Evolutionary conservation across 2,113 vertebrate genomes (phyloP).

Genomic region (Platichthys flesus): DNA sequence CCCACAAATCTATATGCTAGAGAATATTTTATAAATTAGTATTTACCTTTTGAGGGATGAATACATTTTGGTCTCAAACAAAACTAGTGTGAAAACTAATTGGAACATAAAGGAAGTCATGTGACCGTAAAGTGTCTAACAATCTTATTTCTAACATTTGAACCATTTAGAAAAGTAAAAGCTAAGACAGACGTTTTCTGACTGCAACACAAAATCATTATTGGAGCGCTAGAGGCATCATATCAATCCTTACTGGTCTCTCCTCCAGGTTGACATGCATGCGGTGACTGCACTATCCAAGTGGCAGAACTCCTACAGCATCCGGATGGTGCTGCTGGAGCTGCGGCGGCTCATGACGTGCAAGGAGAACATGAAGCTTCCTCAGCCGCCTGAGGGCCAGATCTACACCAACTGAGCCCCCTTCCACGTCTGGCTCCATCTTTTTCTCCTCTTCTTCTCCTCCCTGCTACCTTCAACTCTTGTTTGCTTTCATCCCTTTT

Average conservation of each 20-base stretch:
- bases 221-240: not conserved
- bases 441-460: constrained; percentile 7
- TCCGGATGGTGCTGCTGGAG: constrained; percentile 96
- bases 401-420: constrained; percentile 95
- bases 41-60: too few species aligned
- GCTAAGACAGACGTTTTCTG: too few species aligned
- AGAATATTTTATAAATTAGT: too few species aligned
- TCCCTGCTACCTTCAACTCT: not conserved
- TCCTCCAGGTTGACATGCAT: constrained; percentile 92
- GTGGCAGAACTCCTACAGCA: constrained; percentile 99
- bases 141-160: too few species aligned
- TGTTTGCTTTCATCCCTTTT: constrained; percentile 50
- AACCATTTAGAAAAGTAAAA: too few species aligned
- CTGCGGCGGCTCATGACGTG: constrained; percentile 96
- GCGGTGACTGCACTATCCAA: constrained; percentile 94
- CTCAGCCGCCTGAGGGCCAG: constrained; percentile 97
- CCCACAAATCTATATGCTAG: too few species aligned
- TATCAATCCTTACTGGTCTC: not conserved
- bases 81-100: too few species aligned
- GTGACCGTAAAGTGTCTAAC: too few species aligned
- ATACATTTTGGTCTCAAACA: too few species aligned
- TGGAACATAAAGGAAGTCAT: too few species aligned
- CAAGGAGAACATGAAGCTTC: constrained; percentile 99
- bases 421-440: constrained; percentile 75
- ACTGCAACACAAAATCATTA: too few species aligned